Evolutionary conservation across 2,797 vertebrate species (phyloP), one percentile per base, ranked within the genome.

Genomic region (Coreius guichenoti): DNA sequence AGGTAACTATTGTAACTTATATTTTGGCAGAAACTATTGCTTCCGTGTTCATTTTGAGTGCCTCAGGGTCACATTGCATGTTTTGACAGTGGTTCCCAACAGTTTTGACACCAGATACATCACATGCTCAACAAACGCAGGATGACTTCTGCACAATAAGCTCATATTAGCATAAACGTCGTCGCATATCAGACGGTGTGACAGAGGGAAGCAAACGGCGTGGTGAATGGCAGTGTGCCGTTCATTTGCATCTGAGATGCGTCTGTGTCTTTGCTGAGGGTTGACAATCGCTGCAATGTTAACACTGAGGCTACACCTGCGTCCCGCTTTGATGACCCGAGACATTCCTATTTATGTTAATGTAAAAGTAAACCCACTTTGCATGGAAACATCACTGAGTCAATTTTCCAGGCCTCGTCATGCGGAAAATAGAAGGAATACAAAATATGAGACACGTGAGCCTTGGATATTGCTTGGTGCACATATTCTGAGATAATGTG

Each of bases 371-470:
- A 89, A 81, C 80, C 88, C 92, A 90, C 90, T 94, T 93, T 94
- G 93, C 93, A 94, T 94, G 88, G 89, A 92, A 90, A 91, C 92
- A 93, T 93, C 91, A 45, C 89, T 86, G 89, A 95, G 93, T 93
- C 94, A 93, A 95, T 96, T 95, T 94, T 92, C 93, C 87, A 78
- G 90, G 92, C 90, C 91, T 93, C 88, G 82, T 92, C 94, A 94
- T 92, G 94, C 91, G 83, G 91, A 95, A 96, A 96, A 96, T 95
- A 80, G 84, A 91, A 94, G 92, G 88, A 87, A 88, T 90, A 89
- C 69, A 72, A 92, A 92, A 94, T 94, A 94, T 93, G 92, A 94
- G 90, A 89, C 82, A 79, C 88, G 89, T 84, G 88, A 90, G 89
- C 90, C 88, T 90, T 82, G 89, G 90, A 86, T 87, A 90, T 89